Evolutionary conservation across 2,113 vertebrate species (phyloP), one percentile per base, ranked within the genome.

Genomic region (Aspidoscelis tigris): DNA sequence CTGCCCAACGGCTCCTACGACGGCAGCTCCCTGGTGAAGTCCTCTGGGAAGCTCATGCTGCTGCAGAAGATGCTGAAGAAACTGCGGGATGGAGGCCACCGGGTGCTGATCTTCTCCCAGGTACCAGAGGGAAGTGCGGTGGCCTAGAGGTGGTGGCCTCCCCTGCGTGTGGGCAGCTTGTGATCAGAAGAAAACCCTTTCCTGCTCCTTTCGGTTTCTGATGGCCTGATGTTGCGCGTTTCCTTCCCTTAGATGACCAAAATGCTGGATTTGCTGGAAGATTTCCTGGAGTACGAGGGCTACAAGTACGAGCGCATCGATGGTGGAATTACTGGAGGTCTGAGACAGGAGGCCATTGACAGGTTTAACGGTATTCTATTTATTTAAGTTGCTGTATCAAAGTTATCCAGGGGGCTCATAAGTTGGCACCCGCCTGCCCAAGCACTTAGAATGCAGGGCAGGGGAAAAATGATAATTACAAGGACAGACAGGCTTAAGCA

Each of bases 21-120:
- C 3, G 99, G 99, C 16, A 98, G 97, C 94, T 97, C 96, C 44
- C 95, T 99, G 91, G 99, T 99, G 81, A 99, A 98, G 91, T 99
- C 98, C 73, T 99, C 99, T 9, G 99, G 99, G 88, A 99, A 99
- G 89, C 96, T 99, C 91, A 99, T 98, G 87, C 94, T 99, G 88
- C 97, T 99, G 76, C 98, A 99, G 91, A 99, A 99, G 94, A 99
- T 99, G 99, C 95, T 99, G 50, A 98, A 96, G 94, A 98, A 99
- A 43, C 95, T 99, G 24, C 97, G 98, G 80, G 97, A 98, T 1
- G 97, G 97, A 68, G 99, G 99, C 4, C 99, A 99, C 90, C 95
- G 99, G 6, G 99, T 99, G 88, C 97, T 99, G 20, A 99, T 99
- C 92, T 99, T 99, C 94, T 99, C 99, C 20, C 99, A 99, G 97